phyloP scores from a whole-genome alignment of 2,888 invertebrate species.

The Meta bourneti region DNA sequence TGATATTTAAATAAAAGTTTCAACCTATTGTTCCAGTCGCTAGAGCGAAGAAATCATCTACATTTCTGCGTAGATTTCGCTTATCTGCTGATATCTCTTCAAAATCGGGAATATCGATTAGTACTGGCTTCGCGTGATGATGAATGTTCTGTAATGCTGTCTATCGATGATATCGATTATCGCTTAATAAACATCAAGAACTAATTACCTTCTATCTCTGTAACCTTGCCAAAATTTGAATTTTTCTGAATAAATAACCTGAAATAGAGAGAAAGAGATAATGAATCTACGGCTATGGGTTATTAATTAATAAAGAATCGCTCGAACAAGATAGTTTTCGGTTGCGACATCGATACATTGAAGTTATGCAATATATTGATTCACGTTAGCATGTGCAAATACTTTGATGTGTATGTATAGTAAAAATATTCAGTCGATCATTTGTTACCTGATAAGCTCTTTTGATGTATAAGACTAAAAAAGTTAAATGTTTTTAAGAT shows the following conservation, averaged over 20 bases:
- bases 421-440: too few relatives aligned
- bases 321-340: constrained; percentile 21
- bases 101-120: constrained; percentile 3
- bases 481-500: too few relatives aligned
- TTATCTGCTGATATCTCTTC: constrained; percentile 8
- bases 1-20: not conserved
- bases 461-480: too few relatives aligned
- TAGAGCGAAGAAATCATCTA: not conserved
- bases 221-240: constrained; percentile 55
- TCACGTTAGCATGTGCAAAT: not conserved
- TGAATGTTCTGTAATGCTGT: constrained; percentile 37
- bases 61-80: not conserved
- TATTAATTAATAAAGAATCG: constrained; percentile 57
- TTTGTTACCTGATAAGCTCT: too few relatives aligned
- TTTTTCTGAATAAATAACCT: constrained; percentile 52
- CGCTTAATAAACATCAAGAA: constrained; percentile 67
- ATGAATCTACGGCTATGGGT: constrained; percentile 59
- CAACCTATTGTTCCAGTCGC: not conserved
- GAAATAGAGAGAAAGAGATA: constrained; percentile 37
- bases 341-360: constrained; percentile 28
- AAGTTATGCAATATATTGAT: not conserved
- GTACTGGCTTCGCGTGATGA: constrained; percentile 33
- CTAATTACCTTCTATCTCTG: constrained; percentile 68
- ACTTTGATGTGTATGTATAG: too few relatives aligned
- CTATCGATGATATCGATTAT: constrained; percentile 70